Base-by-base conservation (phyloP, 2,888 invertebrate genomes). In the Drosophila austrosaltans region DNA sequence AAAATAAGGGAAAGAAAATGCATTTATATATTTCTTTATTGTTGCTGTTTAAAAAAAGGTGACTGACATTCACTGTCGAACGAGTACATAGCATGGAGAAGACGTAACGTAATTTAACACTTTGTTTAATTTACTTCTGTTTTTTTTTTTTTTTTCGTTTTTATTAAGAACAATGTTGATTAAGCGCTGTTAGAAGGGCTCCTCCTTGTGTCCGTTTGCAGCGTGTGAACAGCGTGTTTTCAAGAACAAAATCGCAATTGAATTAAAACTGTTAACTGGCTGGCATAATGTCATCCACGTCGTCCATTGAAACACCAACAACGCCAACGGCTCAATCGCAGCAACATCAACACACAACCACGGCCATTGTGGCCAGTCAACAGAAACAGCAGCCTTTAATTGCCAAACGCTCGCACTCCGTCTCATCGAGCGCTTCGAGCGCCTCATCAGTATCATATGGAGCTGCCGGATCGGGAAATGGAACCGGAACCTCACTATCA, bases 281-380 rank as follows among this genome's bases (percentile, higher is more conserved):
- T 57, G 36, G 22, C 53, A 71, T 58, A 63, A 70, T 70, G 70
- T 70, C 70, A 63, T 63, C 71, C 36, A 70, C 70, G 36, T 63
- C 70, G 53, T 70, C 70, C 58, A 63, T 70, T 53, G 70, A 70
- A 20, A 70, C 70, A 12, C 71, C 70, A 20, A 70, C 63, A 58
- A 63, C 66, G 42, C 66, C 56, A 56, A 70, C 70, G 8, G 59
- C 67, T 60, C 53, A 56, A 65, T 28, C 56, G 28, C 65, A 67
- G 30, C 66, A 62, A 28, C 53, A 66, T 63, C 53, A 39, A 7
- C 67, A 57, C n/a, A 53, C 53, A 7, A 69, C 57, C 28, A 58
- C 69, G 36, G 53, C 70, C 40, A 69, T 70, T 53, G 69, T 69
- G 42, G 53, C 57, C 36, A 70, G 70, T 70, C 70, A 70, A 44